Percentiles rank a stretch among this genome's conserved stretches.
Conservation (phyloP, 2,113 vertebrate species). For the Antechinus stuartii region DNA sequence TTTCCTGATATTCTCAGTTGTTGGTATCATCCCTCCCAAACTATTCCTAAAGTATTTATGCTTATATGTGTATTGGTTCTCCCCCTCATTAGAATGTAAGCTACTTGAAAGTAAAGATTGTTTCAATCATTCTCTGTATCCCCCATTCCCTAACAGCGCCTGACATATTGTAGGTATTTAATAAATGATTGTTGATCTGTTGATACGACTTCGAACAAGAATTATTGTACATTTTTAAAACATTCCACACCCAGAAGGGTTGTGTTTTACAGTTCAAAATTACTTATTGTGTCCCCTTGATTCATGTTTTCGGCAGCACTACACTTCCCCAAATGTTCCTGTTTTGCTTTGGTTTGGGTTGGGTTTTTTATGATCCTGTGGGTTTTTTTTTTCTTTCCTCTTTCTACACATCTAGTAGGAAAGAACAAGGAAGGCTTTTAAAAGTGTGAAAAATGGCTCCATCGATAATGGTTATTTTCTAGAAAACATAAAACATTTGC, state of each 20-base stretch:
- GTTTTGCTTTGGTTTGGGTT: constrained; percentile 10
- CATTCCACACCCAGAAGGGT: constrained; percentile 2
- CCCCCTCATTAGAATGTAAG: neutral
- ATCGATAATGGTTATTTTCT: neutral
- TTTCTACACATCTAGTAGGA: constrained; percentile 16
- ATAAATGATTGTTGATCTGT: neutral
- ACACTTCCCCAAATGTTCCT: neutral
- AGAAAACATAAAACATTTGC: constrained; percentile 1
- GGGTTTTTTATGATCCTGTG: constrained; percentile 30
- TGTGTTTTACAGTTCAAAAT: constrained; percentile 31
- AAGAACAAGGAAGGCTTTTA: constrained; percentile 44
- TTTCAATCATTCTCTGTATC: neutral
- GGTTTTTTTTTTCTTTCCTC: constrained; percentile 25
- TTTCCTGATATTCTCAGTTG: neutral
- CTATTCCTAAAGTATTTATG: neutral
- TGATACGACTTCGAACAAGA: neutral
- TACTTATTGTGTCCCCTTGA: constrained; percentile 5
- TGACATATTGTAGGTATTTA: neutral
- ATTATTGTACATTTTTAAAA: neutral
- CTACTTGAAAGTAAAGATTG: neutral
- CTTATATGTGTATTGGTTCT: neutral
- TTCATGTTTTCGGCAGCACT: neutral
- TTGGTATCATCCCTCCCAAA: neutral
- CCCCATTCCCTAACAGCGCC: neutral
- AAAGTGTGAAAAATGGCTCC: neutral